Percentiles rank a stretch among this genome's conserved stretches.
Conservation (phyloP, 1,140 invertebrate genomes). For the Anoplophora glabripennis region DNA sequence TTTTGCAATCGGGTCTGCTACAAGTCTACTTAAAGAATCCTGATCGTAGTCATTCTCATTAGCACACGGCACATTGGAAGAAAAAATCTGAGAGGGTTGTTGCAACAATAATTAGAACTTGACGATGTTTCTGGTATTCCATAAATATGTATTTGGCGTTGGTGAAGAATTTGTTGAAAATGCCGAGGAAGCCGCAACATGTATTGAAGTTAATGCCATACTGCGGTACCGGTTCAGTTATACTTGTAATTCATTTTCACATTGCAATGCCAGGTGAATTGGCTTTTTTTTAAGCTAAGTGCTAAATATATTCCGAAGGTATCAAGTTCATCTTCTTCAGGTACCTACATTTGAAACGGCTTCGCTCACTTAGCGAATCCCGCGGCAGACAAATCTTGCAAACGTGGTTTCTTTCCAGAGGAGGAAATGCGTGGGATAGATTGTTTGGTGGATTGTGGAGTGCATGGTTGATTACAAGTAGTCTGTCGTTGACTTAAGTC, state of each 20-base stretch:
- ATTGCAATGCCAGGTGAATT: background rate
- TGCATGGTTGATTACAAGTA: no score
- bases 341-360: no score
- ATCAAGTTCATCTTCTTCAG: no score
- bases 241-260: background rate
- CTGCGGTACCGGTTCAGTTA: background rate
- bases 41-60: background rate
- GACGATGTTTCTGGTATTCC: no score
- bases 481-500: no score
- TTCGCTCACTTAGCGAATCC: no score
- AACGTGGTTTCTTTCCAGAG: no score
- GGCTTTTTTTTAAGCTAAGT: conserved; percentile 1
- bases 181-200: background rate
- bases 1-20: background rate
- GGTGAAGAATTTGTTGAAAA: background rate
- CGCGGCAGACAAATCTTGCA: no score
- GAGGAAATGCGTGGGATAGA: no score
- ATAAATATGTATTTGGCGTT: no score
- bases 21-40: background rate
- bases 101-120: background rate
- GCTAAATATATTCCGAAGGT: no score
- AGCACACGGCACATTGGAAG: background rate
- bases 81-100: background rate
- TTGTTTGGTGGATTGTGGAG: no score
- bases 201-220: background rate